Evolutionary conservation across 2,888 invertebrate genomes (phyloP), one percentile per base, ranked within the genome.

Genomic region (Lucinisca nassula): DNA sequence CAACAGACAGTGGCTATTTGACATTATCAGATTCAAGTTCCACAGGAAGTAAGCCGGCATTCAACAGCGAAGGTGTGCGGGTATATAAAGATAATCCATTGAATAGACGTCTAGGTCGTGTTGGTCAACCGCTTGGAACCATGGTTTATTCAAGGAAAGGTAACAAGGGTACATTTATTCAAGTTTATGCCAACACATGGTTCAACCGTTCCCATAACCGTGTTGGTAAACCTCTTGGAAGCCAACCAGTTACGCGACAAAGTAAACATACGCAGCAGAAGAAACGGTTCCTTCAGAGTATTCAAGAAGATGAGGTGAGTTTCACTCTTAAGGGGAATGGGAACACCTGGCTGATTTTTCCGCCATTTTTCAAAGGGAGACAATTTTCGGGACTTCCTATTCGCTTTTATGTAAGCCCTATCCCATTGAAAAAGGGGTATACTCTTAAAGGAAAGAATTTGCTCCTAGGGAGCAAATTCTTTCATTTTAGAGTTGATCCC

Each of bases 91-190:
- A 90, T 40, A 90, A 90, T 75, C 30, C 85, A 1, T 81, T 67
- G 51, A 88, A 90, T 58, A 73, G 88, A 27, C 37, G 74, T 21
- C 37, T 85, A 1, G 90, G 85, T 14, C 38, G 90, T 49, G 90
- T 87, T n/a, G 90, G 88, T 6, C 49, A 83, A 76, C 82, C 87
- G 0, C 24, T 73, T 14, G 90, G 90, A 0, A 82, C 82, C n/a
- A 79, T 82, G 79, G 81, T 83, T 6, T 55, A 82, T 0, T 89
- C 86, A 17, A 77, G 72, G 32, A 58, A 58, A 58, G 51, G 51
- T 51, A 51, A 21, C 51, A 10, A n/a, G 51, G 27, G 27, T 27
- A 12, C 27, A 14, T 27, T 27, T 21, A 10, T 14, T 10, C 6
- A 40, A 40, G 40, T 40, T 10, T 58, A 58, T 58, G 58, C 58